phyloP scores from a whole-genome alignment of 64 coral and sea anemone genomes.

The Cladopsammia gracilis region DNA sequence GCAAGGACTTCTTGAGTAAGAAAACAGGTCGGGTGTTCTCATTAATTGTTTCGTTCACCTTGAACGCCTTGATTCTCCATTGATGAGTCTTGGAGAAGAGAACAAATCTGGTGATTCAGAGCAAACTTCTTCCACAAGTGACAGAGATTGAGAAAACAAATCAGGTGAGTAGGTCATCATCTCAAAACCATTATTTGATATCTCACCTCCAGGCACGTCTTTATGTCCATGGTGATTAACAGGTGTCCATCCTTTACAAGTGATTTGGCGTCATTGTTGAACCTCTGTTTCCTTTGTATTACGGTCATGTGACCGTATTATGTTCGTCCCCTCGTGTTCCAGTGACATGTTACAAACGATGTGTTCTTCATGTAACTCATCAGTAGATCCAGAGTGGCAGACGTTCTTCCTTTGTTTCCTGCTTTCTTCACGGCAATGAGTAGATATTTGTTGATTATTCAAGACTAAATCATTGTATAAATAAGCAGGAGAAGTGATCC shows the following conservation, averaged over 20 bases:
- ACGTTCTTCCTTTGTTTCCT: background rate
- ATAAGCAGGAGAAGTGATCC: background rate
- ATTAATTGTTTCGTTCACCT: background rate
- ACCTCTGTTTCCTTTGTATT: background rate
- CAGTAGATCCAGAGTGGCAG: background rate
- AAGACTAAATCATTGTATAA: background rate
- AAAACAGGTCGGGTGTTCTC: background rate
- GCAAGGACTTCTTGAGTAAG: background rate
- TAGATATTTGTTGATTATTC: background rate
- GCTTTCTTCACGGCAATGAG: background rate
- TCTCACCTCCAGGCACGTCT: background rate
- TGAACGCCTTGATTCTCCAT: background rate
- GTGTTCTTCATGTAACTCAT: background rate
- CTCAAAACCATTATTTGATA: background rate
- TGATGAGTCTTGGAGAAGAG: background rate
- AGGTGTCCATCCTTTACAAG: background rate
- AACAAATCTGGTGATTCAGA: background rate
- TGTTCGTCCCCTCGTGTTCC: background rate
- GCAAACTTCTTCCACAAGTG: background rate
- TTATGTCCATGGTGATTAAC: background rate
- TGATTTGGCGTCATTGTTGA: background rate
- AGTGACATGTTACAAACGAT: background rate
- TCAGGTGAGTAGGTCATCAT: background rate
- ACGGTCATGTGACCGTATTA: background rate
- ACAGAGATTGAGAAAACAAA: constrained; percentile 40